Base-by-base conservation (phyloP, 2,797 vertebrate species). In the Acanthurus leucopareius region DNA sequence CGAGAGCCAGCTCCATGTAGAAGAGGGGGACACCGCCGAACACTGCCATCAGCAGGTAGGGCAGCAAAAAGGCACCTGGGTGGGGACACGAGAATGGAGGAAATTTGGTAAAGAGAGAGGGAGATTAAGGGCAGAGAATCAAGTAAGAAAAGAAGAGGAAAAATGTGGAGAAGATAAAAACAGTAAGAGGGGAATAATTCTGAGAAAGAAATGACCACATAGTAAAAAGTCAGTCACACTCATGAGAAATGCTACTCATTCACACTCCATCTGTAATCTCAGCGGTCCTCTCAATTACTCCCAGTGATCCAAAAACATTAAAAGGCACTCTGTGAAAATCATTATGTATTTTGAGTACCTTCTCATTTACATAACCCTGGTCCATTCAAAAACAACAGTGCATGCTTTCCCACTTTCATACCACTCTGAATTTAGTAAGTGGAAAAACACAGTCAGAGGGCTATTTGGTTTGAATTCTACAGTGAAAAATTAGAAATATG, bases 11-110 rank as follows among this genome's bases (percentile, higher is more conserved):
- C 91, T 99, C 98, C 98, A 99, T 98, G 87, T 99, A 99, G 95
- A 99, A 99, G 53, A 99, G 96, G 0, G 98, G 98, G 71, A 99
- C 97, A 0, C 98, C 98, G 59, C 98, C 98, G 0, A 99, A 99
- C 81, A 99, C 92, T 3, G 98, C 98, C 98, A 99, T 99, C 91
- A 99, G 92, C 79, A 96, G 92, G 87, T 99, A 99, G 61, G 98
- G 98, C 62, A 99, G 95, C 82, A 99, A 95, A 87, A 99, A 99
- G 0, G 98, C 98, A 66, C 98, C 98, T 99, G 94, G 53, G 86
- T 59, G 28, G 80, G 86, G 88, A 22, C 3, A 40, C 7, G 77
- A 75, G 86, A 64, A 73, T 2, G 7, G 62, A 17, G 10, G 35
- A 17, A 2, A 28, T 44, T 14, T 38, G 16, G 10, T 22, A 13